phyloP scores from a whole-genome alignment of 2,797 vertebrate genomes.

The Cephalopachus bancanus region DNA sequence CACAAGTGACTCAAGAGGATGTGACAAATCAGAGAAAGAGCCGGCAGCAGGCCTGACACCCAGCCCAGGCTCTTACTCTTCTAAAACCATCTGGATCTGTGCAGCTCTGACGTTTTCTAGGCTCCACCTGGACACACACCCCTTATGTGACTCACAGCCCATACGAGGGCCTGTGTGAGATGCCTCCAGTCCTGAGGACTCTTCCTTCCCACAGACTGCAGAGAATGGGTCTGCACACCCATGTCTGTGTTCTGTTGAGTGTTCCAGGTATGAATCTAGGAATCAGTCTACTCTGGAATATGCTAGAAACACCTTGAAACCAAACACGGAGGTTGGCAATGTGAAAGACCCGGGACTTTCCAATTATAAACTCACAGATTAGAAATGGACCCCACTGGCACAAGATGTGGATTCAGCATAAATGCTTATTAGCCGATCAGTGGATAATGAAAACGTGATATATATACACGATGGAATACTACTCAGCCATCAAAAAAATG shows the following conservation, averaged over 20 bases:
- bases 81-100: background rate
- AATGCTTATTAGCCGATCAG: too few relatives aligned
- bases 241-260: background rate
- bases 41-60: fast-evolving
- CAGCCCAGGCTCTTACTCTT: fast-evolving
- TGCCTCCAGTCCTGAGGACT: fast-evolving
- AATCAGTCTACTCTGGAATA: too few relatives aligned
- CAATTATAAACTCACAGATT: background rate
- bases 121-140: fast-evolving
- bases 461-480: too few relatives aligned
- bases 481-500: too few relatives aligned
- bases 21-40: background rate
- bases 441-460: too few relatives aligned
- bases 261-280: background rate
- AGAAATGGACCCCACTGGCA: background rate
- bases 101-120: fast-evolving
- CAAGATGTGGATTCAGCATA: too few relatives aligned
- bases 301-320: too few relatives aligned
- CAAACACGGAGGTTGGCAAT: too few relatives aligned
- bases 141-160: background rate
- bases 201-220: fast-evolving
- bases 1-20: background rate
- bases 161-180: background rate
- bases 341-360: fast-evolving
- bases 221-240: background rate